Base-by-base conservation (phyloP, 2,888 invertebrate genomes). In the Watsonalla binaria region DNA sequence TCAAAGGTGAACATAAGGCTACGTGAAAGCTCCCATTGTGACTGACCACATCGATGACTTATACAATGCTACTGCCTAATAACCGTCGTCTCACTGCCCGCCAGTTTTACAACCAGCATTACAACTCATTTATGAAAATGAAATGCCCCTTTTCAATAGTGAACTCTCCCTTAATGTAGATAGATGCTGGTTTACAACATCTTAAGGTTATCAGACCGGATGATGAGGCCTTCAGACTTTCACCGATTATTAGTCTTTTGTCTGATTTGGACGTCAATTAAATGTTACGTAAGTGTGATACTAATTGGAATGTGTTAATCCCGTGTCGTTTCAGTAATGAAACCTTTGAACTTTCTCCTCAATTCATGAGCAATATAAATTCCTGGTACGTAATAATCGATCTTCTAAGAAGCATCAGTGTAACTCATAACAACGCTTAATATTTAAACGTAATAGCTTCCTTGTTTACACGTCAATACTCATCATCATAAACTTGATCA, bases 91-190 rank as follows among this genome's bases (percentile, higher is more conserved):
- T 61, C 69, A 72, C 69, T 61, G 58, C 66, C 42, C 49, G 37
- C 35, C 37, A 49, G 64, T 63, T 75, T 66, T 71, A 73, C 74
- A 80, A 76, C 74, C 68, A 73, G 81, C 82, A n/a, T n/a, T n/a
- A n/a, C n/a, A 82, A 82, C 85, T 87, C 88, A 90, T 88, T 87
- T 86, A 76, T 78, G 78, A 79, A 86, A 86, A 90, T 90, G 85
- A 88, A 88, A 84, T 83, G 80, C 76, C 78, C 60, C 70, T 80
- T 49, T 80, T 78, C 75, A 73, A 82, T 80, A 74, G 74, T 76
- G 76, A 68, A 76, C 78, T 79, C 79, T 80, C 78, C 81, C 78
- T 80, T 78, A 82, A 83, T 81, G 82, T 82, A 75, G 72, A 68
- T 75, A 68, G 79, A 74, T 74, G 75, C 70, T 74, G 69, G 67